Base-by-base conservation (phyloP, 2,888 invertebrate species). In the Caenorhabditis sp. region DNA sequence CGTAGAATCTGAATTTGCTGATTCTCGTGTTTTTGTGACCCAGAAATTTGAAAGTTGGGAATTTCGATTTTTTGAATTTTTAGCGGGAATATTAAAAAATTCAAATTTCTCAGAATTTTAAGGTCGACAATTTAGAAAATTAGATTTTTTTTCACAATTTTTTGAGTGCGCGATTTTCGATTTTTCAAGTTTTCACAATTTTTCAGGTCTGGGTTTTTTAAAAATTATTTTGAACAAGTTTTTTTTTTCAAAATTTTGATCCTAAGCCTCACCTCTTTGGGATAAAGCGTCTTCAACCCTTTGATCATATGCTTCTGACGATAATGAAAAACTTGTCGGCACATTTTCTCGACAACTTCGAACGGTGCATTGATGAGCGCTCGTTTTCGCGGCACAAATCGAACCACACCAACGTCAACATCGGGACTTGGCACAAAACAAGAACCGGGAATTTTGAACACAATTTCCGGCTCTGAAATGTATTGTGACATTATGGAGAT, bases 371-470 rank as follows among this genome's bases (percentile, higher is more conserved):
- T 78, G 17, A 94, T 93, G 24, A 92, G 90, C 0, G 97, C 96
- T 58, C 90, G 88, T 80, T 92, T 91, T 10, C 92, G 88, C 0
- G 99, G 97, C 19, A 92, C 91, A 58, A 99, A 91, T 58, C 93
- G 93, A 0, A 99, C 95, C 0, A 97, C 94, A 19, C 94, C 95
- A 0, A 97, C 97, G 90, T 99, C 95, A 5, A 99, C 97, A 75
- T 97, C 92, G 0, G 99, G 97, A 86, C 93, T 92, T 0, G 99
- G 99, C 36, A 96, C 91, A 90, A 99, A 99, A 0, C 94, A 93
- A 79, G 90, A 90, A 1, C 91, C 92, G 6, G 94, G 92, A 85
- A 99, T 96, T 66, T 92, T 92, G 88, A 95, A 95, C 86, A 93
- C 92, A 64, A 94, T 91, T 58, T 92, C 89, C 0, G 95, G 93